Base-by-base conservation (phyloP, 2,888 invertebrate genomes). In the Ashinkailepas kermadecensis region DNA sequence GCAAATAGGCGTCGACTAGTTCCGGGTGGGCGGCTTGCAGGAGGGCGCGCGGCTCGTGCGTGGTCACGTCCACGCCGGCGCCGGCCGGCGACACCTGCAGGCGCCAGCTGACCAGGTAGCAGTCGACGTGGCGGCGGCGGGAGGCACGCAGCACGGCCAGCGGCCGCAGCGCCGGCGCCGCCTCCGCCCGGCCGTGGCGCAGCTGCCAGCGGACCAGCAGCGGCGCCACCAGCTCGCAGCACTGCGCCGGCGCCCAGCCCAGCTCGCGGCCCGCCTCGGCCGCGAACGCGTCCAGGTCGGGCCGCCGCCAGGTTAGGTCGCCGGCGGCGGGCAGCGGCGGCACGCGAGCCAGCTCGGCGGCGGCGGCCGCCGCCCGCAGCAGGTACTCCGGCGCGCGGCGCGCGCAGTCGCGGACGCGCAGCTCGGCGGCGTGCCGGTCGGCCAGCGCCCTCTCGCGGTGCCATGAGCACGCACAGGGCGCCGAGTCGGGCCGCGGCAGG, bases 131-230 rank as follows among this genome's bases (percentile, higher is more conserved):
- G 54, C 54, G 39, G 74, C 54, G 74, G 10, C 54, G 39, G 74
- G 74, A 74, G 18, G 74, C 18, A 8, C 74, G 18, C 54, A 54
- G 18, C 39, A 74, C 54, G 12, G 15, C 54, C 8, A 39, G 39
- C 54, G 74, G 54, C 18, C 54, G 74, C 15, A 74, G 74, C 8
- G 25, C 54, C 18, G 18, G 11, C 54, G 8, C 54, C 18, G 3
- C 74, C 18, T 9, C 74, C 12, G 18, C 7, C 1, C 15, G 12
- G 25, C 70, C 70, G 39, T 70, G 15, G 15, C 39, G 74, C 74
- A 74, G 74, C 54, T 54, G 74, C 74, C 74, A 74, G 54, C 74
- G 39, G 18, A 54, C 74, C 74, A 74, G 21, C 74, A 74, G 74
- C 54, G 74, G 74, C 74, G 54, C 54, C 39, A 54, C 54, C 74